These are phyloP conservation scores for Trigoniulus corallinus DNA, from an alignment of 1,140 invertebrate species.

Conservation along the genomic window DNA sequence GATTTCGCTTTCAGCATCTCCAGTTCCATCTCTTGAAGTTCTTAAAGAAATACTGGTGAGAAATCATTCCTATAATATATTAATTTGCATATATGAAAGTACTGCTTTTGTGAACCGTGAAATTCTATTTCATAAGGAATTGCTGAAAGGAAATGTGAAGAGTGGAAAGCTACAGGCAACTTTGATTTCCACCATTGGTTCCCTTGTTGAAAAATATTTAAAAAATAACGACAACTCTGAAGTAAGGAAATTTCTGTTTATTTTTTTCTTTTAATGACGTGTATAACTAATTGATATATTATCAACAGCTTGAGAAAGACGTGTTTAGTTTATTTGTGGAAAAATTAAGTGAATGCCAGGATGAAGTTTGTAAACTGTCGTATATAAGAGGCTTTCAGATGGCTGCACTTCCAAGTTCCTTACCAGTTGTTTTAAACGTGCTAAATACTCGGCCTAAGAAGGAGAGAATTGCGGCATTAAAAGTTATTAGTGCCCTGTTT, in stretches of 20 bases:
- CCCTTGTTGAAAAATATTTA: neutral
- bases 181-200: neutral
- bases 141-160: neutral
- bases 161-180: neutral
- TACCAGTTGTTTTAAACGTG: neutral
- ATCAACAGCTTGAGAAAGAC: neutral
- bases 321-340: neutral
- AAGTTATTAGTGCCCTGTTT: neutral
- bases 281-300: neutral
- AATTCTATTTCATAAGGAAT: neutral
- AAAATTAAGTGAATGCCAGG: neutral
- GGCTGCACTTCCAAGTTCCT: neutral
- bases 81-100: neutral
- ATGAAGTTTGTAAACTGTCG: neutral
- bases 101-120: neutral
- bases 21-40: conserved; percentile 37
- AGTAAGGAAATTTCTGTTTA: neutral
- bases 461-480: neutral
- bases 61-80: too few relatives aligned
- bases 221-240: neutral
- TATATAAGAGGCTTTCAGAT: neutral
- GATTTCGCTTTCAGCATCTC: conserved; percentile 45
- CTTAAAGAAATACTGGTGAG: conserved; percentile 22
- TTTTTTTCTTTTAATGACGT: neutral
- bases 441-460: too few relatives aligned